Evolutionary conservation across 2,113 vertebrate species (phyloP).

Genomic region (Tachuris rubrigastra): DNA sequence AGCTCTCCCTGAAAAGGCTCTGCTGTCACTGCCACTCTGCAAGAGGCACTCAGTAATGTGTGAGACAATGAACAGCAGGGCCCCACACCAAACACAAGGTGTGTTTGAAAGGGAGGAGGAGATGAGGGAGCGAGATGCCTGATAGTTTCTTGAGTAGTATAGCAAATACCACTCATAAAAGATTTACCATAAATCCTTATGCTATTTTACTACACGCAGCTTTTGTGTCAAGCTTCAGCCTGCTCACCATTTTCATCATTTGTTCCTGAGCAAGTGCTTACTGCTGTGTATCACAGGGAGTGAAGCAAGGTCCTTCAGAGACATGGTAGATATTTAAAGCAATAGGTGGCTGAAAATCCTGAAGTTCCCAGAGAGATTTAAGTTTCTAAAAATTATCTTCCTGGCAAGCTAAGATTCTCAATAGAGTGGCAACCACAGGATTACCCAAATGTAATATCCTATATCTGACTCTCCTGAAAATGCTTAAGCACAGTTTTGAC

Average conservation of each 20-base stretch:
- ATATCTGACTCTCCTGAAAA: background rate
- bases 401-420: background rate
- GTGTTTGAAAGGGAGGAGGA: background rate
- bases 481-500: background rate
- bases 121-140: background rate
- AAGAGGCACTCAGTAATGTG: background rate
- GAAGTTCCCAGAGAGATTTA: background rate
- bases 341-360: rapidly evolving
- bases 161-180: background rate
- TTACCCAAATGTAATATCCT: background rate
- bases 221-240: background rate
- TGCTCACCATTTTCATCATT: background rate
- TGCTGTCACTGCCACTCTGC: background rate
- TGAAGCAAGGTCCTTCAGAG: background rate
- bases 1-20: background rate
- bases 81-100: background rate
- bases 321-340: background rate
- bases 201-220: background rate
- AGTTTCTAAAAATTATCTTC: background rate
- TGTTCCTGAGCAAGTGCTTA: background rate
- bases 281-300: background rate
- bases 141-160: background rate
- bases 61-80: background rate
- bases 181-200: background rate
- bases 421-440: background rate